Evolutionary conservation across 2,888 invertebrate genomes (phyloP), one percentile per base, ranked within the genome.

Genomic region (Herminia tarsipennalis): DNA sequence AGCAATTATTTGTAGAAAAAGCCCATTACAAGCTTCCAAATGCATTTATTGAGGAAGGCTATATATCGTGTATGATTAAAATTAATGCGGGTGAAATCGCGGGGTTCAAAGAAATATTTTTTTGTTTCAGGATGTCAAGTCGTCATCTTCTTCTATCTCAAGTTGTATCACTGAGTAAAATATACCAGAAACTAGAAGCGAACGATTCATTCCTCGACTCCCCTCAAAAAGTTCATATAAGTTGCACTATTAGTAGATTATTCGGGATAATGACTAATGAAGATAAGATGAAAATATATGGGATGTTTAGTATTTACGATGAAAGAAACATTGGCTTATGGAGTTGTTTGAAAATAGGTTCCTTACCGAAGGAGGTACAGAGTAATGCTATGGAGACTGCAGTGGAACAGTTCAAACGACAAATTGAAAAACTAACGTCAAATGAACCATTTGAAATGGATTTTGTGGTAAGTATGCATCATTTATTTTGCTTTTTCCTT

Each of bases 221-320:
- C 0, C 86, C 86, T 0, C 90, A 88, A 69, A 59, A 69, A 55
- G 43, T 76, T 0, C 73, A 86, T 24, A 38, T 92, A 6, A 54
- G 59, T 1, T 51, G 69, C 14, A 77, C 77, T 0, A 69, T 90
- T 12, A 54, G 54, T 5, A 60, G 64, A 27, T 47, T 88, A n/a
- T 87, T 83, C 33, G 55, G 74, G 52, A 39, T 39, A 1, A 58
- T 86, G 65, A 47, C 66, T 0, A 49, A 67, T 22, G 80, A 81
- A 6, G 79, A 85, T 13, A 85, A 78, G 66, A 32, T 69, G 0
- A 65, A 55, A 51, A 41, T 88, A 3, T 76, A 70, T 34, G 76
- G 74, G 24, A 65, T 76, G 27, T 80, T 78, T 9, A 64, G 67
- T 17, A 41, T 81, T 3, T 50, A 66, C 16, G 75, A 81, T 17